Evolutionary conservation across 2,797 vertebrate genomes (phyloP).

Genomic region (Acanthopagrus latus): DNA sequence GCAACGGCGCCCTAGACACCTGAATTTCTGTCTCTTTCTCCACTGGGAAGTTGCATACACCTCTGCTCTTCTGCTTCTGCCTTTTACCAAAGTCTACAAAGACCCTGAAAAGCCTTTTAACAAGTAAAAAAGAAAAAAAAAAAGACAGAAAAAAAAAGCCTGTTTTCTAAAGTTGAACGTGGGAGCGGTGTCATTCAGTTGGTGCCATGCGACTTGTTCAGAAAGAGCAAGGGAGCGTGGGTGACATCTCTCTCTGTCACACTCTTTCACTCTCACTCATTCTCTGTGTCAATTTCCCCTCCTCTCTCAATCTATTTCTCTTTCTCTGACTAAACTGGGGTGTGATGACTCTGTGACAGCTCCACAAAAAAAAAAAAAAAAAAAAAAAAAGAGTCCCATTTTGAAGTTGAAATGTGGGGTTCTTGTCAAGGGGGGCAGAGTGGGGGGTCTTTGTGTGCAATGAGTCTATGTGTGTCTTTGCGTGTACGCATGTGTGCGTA

Average conservation of each 20-base stretch:
- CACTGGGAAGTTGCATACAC: slow-evolving; percentile 64
- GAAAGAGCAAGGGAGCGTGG: slow-evolving; percentile 76
- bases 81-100: slow-evolving; percentile 84
- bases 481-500: slow-evolving; percentile 9
- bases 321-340: slow-evolving; percentile 69
- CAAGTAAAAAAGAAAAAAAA: slow-evolving; percentile 67
- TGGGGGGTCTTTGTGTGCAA: slow-evolving; percentile 62
- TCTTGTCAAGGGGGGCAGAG: slow-evolving; percentile 59
- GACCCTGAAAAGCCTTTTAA: slow-evolving; percentile 79
- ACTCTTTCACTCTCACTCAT: slow-evolving; percentile 70
- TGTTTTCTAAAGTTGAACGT: slow-evolving; percentile 65
- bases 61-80: slow-evolving; percentile 69
- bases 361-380: slow-evolving; percentile 50
- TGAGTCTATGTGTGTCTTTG: slow-evolving; percentile 22
- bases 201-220: slow-evolving; percentile 65
- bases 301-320: slow-evolving; percentile 68
- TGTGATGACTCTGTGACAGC: slow-evolving; percentile 77
- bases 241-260: slow-evolving; percentile 75
- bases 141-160: slow-evolving; percentile 49
- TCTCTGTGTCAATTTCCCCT: slow-evolving; percentile 66
- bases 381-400: slow-evolving; percentile 20
- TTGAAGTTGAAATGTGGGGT: slow-evolving; percentile 73
- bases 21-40: slow-evolving; percentile 57
- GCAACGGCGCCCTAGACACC: slow-evolving; percentile 53
- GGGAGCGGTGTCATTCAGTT: slow-evolving; percentile 72